Evolutionary conservation across 1,140 invertebrate genomes (phyloP).

Genomic region (Daktulosphaira vitifoliae): DNA sequence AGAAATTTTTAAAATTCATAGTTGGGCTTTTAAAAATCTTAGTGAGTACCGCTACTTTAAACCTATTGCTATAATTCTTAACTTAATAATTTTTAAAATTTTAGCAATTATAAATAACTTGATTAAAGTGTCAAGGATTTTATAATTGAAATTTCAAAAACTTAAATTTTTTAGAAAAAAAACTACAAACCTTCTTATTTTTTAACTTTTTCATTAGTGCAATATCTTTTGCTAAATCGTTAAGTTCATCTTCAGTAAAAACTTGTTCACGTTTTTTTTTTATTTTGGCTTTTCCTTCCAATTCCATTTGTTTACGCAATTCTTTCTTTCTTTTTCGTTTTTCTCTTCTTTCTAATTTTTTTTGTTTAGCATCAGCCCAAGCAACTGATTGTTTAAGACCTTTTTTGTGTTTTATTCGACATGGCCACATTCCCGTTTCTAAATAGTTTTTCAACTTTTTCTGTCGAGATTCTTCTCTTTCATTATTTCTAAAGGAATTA

Average conservation of each 20-base stretch:
- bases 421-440: slow-evolving; percentile 70
- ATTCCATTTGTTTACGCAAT: slow-evolving; percentile 46
- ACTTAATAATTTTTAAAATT: too few relatives aligned
- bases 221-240: slow-evolving; percentile 73
- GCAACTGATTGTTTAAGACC: slow-evolving; percentile 52
- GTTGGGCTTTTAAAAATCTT: too few relatives aligned
- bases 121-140: too few relatives aligned
- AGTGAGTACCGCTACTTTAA: too few relatives aligned
- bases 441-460: slow-evolving; percentile 62
- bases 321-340: slow-evolving; percentile 53
- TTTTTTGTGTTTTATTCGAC: slow-evolving; percentile 52
- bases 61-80: too few relatives aligned
- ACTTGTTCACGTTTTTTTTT: slow-evolving; percentile 48
- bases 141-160: too few relatives aligned
- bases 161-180: too few relatives aligned
- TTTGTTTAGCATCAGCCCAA: slow-evolving; percentile 73
- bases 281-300: slow-evolving; percentile 43
- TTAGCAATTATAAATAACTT: too few relatives aligned
- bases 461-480: slow-evolving; percentile 62
- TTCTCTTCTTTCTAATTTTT: slow-evolving; percentile 57
- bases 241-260: slow-evolving; percentile 65
- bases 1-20: too few relatives aligned
- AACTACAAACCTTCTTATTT: slow-evolving; percentile 58
- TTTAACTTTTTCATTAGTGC: slow-evolving; percentile 81
- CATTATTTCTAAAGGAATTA: slow-evolving; percentile 51